phyloP scores from a whole-genome alignment of 2,888 invertebrate genomes.

The Ellobium chinense region DNA sequence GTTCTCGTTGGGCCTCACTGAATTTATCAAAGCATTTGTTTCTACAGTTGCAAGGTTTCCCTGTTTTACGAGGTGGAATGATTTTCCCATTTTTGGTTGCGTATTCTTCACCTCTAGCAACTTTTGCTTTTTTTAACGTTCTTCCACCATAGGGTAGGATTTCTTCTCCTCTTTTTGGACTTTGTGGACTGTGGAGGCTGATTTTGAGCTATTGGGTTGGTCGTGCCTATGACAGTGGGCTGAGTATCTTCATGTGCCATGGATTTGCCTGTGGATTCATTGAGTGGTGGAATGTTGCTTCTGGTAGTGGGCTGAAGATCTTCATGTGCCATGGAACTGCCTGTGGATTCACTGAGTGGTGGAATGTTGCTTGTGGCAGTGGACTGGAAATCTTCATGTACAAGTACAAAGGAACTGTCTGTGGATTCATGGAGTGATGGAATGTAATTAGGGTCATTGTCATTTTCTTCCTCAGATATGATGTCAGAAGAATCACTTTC shows the following conservation, averaged over 20 bases:
- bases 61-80: conserved; percentile 13
- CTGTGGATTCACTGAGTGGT: background rate
- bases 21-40: conserved; percentile 8
- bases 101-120: conserved; percentile 21
- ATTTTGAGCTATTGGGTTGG: background rate
- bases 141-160: background rate
- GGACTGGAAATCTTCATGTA: background rate
- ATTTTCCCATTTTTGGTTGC: conserved; percentile 19
- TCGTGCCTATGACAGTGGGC: background rate
- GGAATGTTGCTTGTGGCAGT: background rate
- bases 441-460: background rate
- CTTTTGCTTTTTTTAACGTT: conserved; percentile 10
- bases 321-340: background rate
- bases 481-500: background rate
- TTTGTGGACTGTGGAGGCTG: conserved; percentile 1
- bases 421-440: background rate
- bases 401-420: background rate
- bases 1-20: background rate
- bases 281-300: background rate
- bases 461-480: background rate
- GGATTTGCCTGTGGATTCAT: background rate
- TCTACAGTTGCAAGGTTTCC: background rate
- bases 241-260: background rate
- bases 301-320: background rate
- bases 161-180: conserved; percentile 8